Percentiles rank a stretch among this genome's conserved stretches.
phyloP scores from a whole-genome alignment of 2,888 invertebrate genomes.

The Perizoma flavofasciatum region DNA sequence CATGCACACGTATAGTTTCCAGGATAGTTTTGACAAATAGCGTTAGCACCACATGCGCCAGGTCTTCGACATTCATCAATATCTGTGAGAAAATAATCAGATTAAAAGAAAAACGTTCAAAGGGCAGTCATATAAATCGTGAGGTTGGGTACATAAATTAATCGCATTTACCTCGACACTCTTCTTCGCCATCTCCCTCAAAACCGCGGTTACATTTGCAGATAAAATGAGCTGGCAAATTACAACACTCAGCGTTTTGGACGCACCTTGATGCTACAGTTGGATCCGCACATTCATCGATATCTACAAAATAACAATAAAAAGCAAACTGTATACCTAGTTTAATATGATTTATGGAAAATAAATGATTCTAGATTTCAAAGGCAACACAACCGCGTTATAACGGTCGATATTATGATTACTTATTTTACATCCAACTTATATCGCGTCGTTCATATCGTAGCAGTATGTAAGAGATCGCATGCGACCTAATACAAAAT shows the following conservation, averaged over 20 bases:
- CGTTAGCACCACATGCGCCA: slow-evolving; percentile 91
- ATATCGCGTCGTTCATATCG: too few species aligned
- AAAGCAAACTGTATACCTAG: background rate
- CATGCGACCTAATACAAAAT: too few species aligned
- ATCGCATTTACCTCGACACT: slow-evolving; percentile 88
- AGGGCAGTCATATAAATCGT: background rate
- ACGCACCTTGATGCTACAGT: slow-evolving; percentile 93
- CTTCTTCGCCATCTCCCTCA: slow-evolving; percentile 94
- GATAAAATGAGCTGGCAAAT: slow-evolving; percentile 96
- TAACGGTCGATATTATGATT: too few species aligned
- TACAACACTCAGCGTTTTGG: slow-evolving; percentile 96
- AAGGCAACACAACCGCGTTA: too few species aligned
- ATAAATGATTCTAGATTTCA: too few species aligned
- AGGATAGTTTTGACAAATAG: slow-evolving; percentile 91
- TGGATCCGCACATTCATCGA: slow-evolving; percentile 97
- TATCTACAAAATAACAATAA: slow-evolving; percentile 61
- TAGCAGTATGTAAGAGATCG: too few species aligned
- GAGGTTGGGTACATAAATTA: background rate
- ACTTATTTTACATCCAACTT: too few species aligned
- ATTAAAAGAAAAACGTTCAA: slow-evolving; percentile 4
- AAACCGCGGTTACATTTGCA: slow-evolving; percentile 97
- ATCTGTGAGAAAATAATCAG: slow-evolving; percentile 79
- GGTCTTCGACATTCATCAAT: slow-evolving; percentile 94
- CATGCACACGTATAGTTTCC: slow-evolving; percentile 96
- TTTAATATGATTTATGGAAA: too few species aligned